phyloP scores from a whole-genome alignment of 2,113 vertebrate species.

The Aegithalos caudatus region DNA sequence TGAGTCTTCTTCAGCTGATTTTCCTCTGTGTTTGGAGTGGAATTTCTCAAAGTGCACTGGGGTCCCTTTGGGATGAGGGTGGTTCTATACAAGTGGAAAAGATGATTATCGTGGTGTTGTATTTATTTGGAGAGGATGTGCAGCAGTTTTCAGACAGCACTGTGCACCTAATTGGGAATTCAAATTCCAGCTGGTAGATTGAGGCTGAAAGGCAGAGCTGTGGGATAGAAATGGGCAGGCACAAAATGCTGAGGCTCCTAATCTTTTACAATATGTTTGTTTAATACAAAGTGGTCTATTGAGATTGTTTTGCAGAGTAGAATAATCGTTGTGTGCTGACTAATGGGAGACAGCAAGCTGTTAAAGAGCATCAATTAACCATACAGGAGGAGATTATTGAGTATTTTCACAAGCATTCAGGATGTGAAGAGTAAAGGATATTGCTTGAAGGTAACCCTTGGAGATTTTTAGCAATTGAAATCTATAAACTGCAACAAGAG shows the following conservation, averaged over 20 bases:
- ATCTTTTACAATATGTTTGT: constrained; percentile 41
- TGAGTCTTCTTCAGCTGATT: background rate
- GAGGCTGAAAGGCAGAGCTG: constrained; percentile 45
- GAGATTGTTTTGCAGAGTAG: constrained; percentile 40
- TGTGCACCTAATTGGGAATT: background rate
- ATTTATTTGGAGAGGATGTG: background rate
- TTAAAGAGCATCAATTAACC: constrained; percentile 47
- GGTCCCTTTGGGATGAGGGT: background rate
- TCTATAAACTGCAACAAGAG: background rate
- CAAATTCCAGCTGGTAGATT: constrained; percentile 40
- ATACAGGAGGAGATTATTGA: constrained; percentile 9
- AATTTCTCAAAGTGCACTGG: background rate
- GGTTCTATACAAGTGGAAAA: background rate
- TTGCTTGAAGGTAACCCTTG: background rate
- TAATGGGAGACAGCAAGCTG: constrained; percentile 50
- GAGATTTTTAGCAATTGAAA: background rate
- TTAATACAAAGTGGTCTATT: constrained; percentile 43
- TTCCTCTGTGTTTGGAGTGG: background rate
- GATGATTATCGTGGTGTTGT: background rate
- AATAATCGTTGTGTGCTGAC: constrained; percentile 31
- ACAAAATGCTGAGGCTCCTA: constrained; percentile 28
- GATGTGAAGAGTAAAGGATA: background rate
- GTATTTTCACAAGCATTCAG: background rate
- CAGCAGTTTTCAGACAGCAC: constrained; percentile 12
- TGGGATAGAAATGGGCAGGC: background rate